Conservation (phyloP, 2,797 vertebrate genomes). For the Mormyrops boulengeri region DNA sequence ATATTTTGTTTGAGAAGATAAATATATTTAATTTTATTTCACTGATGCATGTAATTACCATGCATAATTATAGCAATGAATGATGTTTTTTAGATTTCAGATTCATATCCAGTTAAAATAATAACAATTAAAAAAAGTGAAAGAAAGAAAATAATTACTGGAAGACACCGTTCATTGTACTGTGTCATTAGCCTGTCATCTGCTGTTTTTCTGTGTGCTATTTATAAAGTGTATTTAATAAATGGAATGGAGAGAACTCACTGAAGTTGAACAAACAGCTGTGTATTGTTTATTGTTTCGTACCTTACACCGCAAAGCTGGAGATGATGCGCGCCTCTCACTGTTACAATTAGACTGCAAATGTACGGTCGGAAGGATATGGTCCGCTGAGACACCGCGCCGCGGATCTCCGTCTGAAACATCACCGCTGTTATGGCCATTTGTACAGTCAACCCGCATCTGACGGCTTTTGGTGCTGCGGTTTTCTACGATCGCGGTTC, state of each 20-base stretch:
- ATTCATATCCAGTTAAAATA: constrained; percentile 7
- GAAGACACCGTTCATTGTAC: constrained; percentile 59
- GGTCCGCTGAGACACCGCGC: neutral
- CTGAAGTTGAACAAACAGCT: constrained; percentile 13
- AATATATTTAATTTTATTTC: constrained; percentile 25
- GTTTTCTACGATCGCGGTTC: neutral
- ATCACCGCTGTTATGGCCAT: neutral
- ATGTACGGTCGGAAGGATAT: neutral
- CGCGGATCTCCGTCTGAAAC: neutral
- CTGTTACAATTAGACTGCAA: neutral
- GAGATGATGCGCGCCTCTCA: neutral
- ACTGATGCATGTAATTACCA: constrained; percentile 15
- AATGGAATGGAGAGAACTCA: constrained; percentile 53
- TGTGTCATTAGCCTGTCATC: constrained; percentile 50
- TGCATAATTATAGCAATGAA: constrained; percentile 14
- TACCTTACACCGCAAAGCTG: neutral
- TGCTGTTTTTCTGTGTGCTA: constrained; percentile 65
- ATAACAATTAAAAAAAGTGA: neutral
- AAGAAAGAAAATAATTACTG: constrained; percentile 40
- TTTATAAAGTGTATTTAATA: constrained; percentile 65
- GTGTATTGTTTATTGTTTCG: constrained; percentile 29
- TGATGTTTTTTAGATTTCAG: constrained; percentile 11
- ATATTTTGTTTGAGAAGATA: constrained; percentile 17
- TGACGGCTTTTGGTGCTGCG: neutral
- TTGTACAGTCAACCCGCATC: neutral